Conservation (phyloP, 2,888 invertebrate genomes). For the Drosophila koepferae region DNA sequence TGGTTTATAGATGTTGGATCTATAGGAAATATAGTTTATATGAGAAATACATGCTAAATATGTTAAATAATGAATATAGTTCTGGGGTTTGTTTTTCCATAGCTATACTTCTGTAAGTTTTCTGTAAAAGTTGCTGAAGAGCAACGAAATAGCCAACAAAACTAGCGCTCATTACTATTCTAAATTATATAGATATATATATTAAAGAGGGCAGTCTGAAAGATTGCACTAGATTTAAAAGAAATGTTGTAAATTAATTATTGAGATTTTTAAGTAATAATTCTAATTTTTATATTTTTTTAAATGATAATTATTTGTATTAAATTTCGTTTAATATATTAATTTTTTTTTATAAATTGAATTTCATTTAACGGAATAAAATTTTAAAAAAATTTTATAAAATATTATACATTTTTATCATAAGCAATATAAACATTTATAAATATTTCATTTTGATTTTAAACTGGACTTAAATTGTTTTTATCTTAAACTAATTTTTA, state of each 20-base stretch:
- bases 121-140: conserved; percentile 23
- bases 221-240: not conserved
- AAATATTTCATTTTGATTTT: too few relatives aligned
- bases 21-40: conserved; percentile 38
- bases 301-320: too few relatives aligned
- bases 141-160: conserved; percentile 33
- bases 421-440: not conserved
- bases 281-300: too few relatives aligned
- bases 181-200: not conserved
- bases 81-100: conserved; percentile 9
- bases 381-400: too few relatives aligned
- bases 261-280: too few relatives aligned
- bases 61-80: conserved; percentile 26
- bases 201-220: not conserved
- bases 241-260: too few relatives aligned
- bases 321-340: too few relatives aligned
- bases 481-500: too few relatives aligned
- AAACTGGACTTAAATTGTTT: too few relatives aligned
- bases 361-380: too few relatives aligned
- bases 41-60: conserved; percentile 71
- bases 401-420: too few relatives aligned
- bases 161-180: conserved; percentile 38
- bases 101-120: conserved; percentile 39
- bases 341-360: too few relatives aligned
- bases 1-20: conserved; percentile 27